Evolutionary conservation across 2,113 vertebrate species (phyloP).

Genomic region (Cryptotis parvus): DNA sequence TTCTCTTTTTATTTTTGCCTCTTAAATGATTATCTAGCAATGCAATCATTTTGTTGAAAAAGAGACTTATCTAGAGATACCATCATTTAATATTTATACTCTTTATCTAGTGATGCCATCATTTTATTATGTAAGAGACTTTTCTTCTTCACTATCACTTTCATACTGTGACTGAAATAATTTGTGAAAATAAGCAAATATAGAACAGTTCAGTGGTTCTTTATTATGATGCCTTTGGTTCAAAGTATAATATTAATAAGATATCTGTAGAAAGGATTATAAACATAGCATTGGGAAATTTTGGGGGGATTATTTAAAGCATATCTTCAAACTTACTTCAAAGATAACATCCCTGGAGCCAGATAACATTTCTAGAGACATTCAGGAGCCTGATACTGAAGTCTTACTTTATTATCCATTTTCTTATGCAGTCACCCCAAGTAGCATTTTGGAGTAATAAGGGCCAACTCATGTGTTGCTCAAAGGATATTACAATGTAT

Average conservation of each 20-base stretch:
- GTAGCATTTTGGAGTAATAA: too few species aligned
- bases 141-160: not conserved
- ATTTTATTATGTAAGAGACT: not conserved
- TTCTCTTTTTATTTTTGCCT: conserved; percentile 15
- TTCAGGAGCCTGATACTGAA: not conserved
- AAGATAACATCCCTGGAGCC: not conserved
- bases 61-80: not conserved
- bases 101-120: not conserved
- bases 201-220: not conserved
- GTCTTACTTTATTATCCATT: not conserved
- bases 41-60: not conserved
- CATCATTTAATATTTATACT: not conserved
- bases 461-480: not conserved
- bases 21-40: too few species aligned
- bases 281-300: not conserved
- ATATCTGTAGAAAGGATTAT: not conserved
- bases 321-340: not conserved
- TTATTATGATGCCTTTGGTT: not conserved
- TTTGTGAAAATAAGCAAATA: not conserved
- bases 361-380: not conserved
- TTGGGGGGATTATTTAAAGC: not conserved
- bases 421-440: not conserved
- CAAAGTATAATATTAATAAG: not conserved
- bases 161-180: not conserved
- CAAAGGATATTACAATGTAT: too few species aligned